Evolutionary conservation across 2,797 vertebrate genomes (phyloP).

Genomic region (Hapalemur alaotrensis): DNA sequence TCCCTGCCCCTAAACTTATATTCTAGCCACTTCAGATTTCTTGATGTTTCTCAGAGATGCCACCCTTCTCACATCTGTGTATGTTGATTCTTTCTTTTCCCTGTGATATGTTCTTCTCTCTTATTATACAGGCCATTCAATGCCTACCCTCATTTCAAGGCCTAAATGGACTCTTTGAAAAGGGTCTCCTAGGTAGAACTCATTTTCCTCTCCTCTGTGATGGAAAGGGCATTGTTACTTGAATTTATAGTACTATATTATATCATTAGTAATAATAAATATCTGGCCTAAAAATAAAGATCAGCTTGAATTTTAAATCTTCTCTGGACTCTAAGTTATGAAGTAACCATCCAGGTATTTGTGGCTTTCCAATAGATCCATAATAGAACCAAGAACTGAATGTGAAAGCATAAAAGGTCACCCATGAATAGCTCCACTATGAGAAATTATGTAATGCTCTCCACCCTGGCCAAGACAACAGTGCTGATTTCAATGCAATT

Average conservation of each 20-base stretch:
- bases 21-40: not conserved
- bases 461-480: not conserved
- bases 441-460: rapidly evolving
- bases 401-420: not conserved
- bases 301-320: not conserved
- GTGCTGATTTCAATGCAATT: not conserved
- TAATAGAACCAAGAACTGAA: not conserved
- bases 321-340: not conserved
- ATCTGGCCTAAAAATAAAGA: not conserved
- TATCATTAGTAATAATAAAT: not conserved
- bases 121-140: not conserved
- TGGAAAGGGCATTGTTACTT: not conserved
- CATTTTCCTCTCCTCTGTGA: not conserved
- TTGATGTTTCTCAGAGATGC: not conserved
- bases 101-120: not conserved
- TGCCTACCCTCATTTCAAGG: not conserved
- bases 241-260: not conserved
- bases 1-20: not conserved
- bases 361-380: not conserved
- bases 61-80: not conserved
- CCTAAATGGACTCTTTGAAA: not conserved
- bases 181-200: not conserved
- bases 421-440: not conserved
- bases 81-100: not conserved
- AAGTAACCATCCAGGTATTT: not conserved